Base-by-base conservation (phyloP, 2,797 vertebrate species). In the Nothura maculosa region DNA sequence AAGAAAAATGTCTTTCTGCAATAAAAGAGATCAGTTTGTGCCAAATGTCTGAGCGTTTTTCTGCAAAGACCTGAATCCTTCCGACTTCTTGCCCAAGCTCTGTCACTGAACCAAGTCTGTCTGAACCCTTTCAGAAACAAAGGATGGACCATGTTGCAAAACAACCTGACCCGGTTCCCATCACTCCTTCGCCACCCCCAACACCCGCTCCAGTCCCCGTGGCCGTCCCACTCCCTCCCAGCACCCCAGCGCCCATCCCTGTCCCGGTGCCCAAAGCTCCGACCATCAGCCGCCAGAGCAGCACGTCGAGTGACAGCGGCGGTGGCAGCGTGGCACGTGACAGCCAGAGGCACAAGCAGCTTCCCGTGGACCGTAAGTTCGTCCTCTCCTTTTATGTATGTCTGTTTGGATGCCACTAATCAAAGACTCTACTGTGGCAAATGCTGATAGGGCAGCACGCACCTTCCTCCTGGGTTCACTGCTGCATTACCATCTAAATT, bases 121-220 rank as follows among this genome's bases (percentile, higher is more conserved):
- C 80, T 63, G 43, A 69, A 3, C 80, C 81, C 94, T 69, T 76
- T 14, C 97, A 99, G 99, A 99, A 99, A 52, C 99, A 99, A 87
- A 98, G 98, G 93, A 96, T 97, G 0, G 99, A 99, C 73, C 97
- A 96, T 3, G 75, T 96, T 9, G 94, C 97, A 19, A 98, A 98
- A 60, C 95, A 98, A 0, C 42, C 84, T 0, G 97, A 97, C 1
- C 82, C 97, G 1, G 94, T 97, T 4, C 98, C 98, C 1, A 97
- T 97, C 0, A 96, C 94, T 42, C 97, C 81, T 14, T 98, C 90
- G 0, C 98, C 98, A 1, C 94, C 97, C 43, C 98, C 98, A 5
- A 92, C 96, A 0, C 98, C 98, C 0, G 94, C 95, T 73, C 97
- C 98, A 0, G 97, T 98, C 2, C 98, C 99, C 0, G 97, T 98